Conservation (phyloP, 2,797 vertebrate genomes). For the Gambelia wislizenii region DNA sequence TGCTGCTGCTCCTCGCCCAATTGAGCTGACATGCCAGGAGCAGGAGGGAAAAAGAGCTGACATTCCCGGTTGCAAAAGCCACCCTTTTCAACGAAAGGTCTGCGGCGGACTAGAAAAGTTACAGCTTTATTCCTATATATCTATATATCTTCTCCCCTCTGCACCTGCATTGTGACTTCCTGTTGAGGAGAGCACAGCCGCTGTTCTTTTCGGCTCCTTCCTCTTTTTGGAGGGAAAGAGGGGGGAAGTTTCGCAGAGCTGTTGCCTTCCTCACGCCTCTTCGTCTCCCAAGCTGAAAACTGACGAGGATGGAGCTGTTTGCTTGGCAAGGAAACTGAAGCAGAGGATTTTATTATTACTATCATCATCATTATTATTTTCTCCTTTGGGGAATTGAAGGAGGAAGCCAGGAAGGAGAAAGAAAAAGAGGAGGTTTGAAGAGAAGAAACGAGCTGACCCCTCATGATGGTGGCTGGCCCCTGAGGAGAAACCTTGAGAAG, state of each 20-base stretch:
- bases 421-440: not conserved
- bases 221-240: constrained; percentile 5
- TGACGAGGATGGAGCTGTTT: not conserved
- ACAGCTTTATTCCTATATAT: not conserved
- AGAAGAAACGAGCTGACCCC: not conserved
- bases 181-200: not conserved
- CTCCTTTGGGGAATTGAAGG: no score
- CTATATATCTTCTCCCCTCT: no score
- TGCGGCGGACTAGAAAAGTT: constrained; percentile 1
- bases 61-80: not conserved
- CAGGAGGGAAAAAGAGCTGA: not conserved
- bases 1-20: not conserved
- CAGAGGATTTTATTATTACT: no score
- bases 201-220: not conserved
- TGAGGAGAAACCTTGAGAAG: not conserved
- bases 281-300: no score
- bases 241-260: not conserved
- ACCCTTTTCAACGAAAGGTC: not conserved
- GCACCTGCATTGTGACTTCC: constrained; percentile 31
- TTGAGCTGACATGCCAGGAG: not conserved
- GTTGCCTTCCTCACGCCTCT: not conserved
- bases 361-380: no score
- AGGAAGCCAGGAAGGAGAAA: not conserved
- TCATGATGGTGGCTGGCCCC: not conserved
- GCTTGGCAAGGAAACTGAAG: not conserved